Evolutionary conservation across 2,888 invertebrate species (phyloP), one percentile per base, ranked within the genome.

Genomic region (Yponomeuta evonymella): DNA sequence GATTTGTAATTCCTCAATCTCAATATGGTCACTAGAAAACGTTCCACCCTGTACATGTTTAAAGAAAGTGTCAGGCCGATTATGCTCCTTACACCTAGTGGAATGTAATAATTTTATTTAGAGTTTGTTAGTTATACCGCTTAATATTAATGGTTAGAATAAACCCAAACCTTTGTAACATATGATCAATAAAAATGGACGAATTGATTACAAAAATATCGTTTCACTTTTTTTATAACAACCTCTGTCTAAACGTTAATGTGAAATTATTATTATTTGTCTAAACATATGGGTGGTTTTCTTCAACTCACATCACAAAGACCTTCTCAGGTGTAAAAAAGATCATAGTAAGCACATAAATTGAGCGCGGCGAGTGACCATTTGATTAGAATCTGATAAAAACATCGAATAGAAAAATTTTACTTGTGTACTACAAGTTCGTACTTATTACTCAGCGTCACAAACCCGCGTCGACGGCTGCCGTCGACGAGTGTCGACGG

Each of bases 91-190:
- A 89, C 23, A 77, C 68, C 85, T 90, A 91, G 70, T 88, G 89
- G 89, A 91, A 90, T 90, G 90, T 88, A 80, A 79, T 80, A 81
- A 58, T 58, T 58, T 58, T 58, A 58, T 15, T 58, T 58, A 9
- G 15, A 12, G 29, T 58, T 71, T 88, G 90, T 91, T 90, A 90
- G 90, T 90, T 79, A 76, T 81, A 83, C 84, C 86, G 83, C 87
- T 89, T 90, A 89, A 77, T 62, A 75, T 77, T 89, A 88, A 84
- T 84, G 87, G 88, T 91, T 90, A 90, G 82, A 83, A 79, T 62
- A 83, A 82, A 86, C 90, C 91, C 86, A 90, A 90, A 88, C 91
- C 90, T 81, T 81, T 76, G 78, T 80, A 85, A 79, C 83, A 83
- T 84, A 86, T 80, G 15, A 82, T 79, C 81, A 11, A 58, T n/a